These are phyloP conservation scores for Luscinia megarhynchos DNA, from an alignment of 2,797 vertebrate species.

Conservation along the genomic window DNA sequence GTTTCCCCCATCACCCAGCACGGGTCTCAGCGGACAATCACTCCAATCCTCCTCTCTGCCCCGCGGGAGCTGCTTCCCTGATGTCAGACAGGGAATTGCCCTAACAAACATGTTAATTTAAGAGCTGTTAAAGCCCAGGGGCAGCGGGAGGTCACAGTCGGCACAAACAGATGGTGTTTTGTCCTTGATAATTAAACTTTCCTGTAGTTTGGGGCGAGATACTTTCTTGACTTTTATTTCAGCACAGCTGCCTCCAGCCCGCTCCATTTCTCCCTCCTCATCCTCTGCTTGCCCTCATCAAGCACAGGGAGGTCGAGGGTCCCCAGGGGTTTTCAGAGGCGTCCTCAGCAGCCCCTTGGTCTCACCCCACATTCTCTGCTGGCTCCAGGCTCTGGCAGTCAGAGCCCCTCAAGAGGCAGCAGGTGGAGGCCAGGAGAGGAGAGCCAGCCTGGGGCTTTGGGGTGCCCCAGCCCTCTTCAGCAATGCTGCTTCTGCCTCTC, in stretches of 20 bases:
- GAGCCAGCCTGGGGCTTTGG: neutral
- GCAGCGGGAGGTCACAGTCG: constrained; percentile 21
- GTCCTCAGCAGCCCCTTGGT: neutral
- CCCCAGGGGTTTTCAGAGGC: fast-evolving
- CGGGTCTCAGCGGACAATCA: fast-evolving
- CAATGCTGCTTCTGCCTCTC: neutral
- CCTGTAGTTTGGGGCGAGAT: neutral
- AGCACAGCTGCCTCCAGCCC: neutral
- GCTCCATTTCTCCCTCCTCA: neutral
- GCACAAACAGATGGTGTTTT: constrained; percentile 60
- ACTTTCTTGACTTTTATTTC: constrained; percentile 11
- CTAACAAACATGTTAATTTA: constrained; percentile 26
- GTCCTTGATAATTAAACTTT: constrained; percentile 60
- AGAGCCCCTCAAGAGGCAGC: neutral
- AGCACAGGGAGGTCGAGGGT: fast-evolving
- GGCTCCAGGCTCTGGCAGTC: neutral
- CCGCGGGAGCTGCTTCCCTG: neutral
- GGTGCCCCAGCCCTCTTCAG: neutral
- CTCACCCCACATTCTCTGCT: fast-evolving
- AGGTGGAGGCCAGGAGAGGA: neutral
- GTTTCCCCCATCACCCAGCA: neutral
- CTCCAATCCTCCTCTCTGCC: neutral
- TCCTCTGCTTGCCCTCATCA: neutral
- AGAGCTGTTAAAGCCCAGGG: constrained; percentile 22
- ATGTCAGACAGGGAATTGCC: neutral